Evolutionary conservation across 2,113 vertebrate genomes (phyloP).

Genomic region (Corydoras maculifer): DNA sequence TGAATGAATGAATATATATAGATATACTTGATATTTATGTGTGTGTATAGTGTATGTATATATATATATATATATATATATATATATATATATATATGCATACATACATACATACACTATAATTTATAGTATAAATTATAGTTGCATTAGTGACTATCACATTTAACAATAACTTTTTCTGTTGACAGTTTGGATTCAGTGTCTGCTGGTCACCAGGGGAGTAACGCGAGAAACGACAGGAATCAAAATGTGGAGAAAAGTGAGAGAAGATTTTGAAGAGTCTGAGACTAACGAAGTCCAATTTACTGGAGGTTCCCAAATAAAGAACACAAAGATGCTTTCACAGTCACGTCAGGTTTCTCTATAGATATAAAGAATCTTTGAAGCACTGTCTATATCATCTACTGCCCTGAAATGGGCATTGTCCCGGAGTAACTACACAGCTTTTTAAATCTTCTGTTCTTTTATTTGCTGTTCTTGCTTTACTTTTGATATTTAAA

Average conservation of each 20-base stretch:
- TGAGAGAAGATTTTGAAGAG: conserved; percentile 59
- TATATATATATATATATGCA: no score
- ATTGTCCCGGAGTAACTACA: not conserved
- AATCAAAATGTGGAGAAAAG: conserved; percentile 52
- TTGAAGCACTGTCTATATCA: no score
- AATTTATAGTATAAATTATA: no score
- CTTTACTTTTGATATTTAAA: no score
- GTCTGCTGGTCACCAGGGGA: conserved; percentile 48
- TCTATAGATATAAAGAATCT: not conserved
- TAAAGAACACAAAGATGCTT: not conserved
- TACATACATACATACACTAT: not conserved
- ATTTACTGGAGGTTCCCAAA: conserved; percentile 4
- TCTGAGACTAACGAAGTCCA: conserved; percentile 26
- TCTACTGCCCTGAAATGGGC: not conserved
- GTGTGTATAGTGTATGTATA: no score
- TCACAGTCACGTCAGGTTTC: not conserved
- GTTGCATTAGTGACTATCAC: not conserved
- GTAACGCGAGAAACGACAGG: conserved; percentile 52
- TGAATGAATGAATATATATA: no score
- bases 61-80: no score
- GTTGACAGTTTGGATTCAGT: conserved; percentile 66
- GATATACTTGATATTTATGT: no score
- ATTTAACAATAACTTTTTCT: conserved; percentile 13
- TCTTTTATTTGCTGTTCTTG: no score
- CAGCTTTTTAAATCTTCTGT: no score